These are phyloP conservation scores for Bembecia ichneumoniformis DNA, from an alignment of 2,888 invertebrate species.

Conservation along the genomic window DNA sequence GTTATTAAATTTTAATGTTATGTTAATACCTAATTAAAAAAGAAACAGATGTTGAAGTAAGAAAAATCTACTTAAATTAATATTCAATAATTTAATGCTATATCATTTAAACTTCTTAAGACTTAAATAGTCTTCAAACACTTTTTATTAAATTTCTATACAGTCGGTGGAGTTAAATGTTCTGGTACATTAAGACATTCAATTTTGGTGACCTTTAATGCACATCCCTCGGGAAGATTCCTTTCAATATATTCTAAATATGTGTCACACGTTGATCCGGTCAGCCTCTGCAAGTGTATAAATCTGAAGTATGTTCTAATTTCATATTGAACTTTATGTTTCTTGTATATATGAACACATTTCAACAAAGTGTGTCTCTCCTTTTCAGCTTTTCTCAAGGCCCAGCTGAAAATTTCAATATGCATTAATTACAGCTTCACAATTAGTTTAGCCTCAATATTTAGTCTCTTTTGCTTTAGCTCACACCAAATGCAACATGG, in stretches of 20 bases:
- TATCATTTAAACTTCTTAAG: too few species aligned
- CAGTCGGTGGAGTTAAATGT: conserved; percentile 30
- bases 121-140: too few species aligned
- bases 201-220: conserved; percentile 89
- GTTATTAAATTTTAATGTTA: too few species aligned
- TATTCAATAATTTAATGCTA: too few species aligned
- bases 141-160: background rate
- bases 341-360: conserved; percentile 91
- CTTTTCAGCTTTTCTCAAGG: conserved; percentile 79
- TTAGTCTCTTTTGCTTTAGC: background rate
- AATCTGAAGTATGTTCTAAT: conserved; percentile 91
- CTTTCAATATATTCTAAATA: conserved; percentile 96
- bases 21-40: too few species aligned
- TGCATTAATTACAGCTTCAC: too few species aligned
- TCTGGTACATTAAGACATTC: conserved; percentile 72
- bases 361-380: conserved; percentile 86
- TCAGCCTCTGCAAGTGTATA: conserved; percentile 85
- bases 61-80: too few species aligned
- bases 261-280: conserved; percentile 96
- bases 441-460: background rate
- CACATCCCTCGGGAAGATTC: conserved; percentile 97
- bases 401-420: conserved; percentile 74
- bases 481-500: too few species aligned
- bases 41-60: too few species aligned
- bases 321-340: conserved; percentile 97